These are phyloP conservation scores for Martes martes DNA, from an alignment of 2,113 vertebrate genomes.

Conservation along the genomic window DNA sequence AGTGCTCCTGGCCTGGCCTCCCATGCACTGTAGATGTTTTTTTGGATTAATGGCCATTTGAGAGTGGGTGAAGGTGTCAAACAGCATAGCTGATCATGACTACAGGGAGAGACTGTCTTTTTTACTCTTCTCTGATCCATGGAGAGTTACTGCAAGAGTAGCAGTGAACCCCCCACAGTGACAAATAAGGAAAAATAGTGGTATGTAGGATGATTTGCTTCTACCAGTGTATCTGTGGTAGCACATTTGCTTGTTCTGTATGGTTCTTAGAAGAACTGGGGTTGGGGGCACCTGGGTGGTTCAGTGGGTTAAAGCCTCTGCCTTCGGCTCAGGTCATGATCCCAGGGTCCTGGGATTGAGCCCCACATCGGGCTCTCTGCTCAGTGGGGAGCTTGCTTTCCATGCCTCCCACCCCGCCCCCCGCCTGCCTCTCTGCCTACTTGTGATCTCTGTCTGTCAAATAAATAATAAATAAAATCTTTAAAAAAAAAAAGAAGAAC, in stretches of 20 bases:
- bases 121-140: neutral
- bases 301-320: too few relatives aligned
- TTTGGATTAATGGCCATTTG: neutral
- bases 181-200: neutral
- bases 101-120: neutral
- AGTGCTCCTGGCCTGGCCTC: neutral
- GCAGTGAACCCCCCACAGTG: neutral
- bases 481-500: neutral
- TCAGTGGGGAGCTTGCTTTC: too few relatives aligned
- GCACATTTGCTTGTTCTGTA: neutral
- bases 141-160: neutral
- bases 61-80: neutral
- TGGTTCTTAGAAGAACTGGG: neutral
- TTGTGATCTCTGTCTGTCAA: too few relatives aligned
- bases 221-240: neutral
- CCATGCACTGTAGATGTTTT: neutral
- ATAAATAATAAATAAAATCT: too few relatives aligned
- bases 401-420: rapidly evolving
- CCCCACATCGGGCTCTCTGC: too few relatives aligned
- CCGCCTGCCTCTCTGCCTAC: too few relatives aligned
- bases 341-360: too few relatives aligned
- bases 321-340: too few relatives aligned
- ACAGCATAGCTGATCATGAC: neutral
- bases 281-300: too few relatives aligned
- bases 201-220: neutral